These are phyloP conservation scores for Parauchenoglanis punctatus DNA, from an alignment of 2,797 vertebrate species.

Conservation along the genomic window DNA sequence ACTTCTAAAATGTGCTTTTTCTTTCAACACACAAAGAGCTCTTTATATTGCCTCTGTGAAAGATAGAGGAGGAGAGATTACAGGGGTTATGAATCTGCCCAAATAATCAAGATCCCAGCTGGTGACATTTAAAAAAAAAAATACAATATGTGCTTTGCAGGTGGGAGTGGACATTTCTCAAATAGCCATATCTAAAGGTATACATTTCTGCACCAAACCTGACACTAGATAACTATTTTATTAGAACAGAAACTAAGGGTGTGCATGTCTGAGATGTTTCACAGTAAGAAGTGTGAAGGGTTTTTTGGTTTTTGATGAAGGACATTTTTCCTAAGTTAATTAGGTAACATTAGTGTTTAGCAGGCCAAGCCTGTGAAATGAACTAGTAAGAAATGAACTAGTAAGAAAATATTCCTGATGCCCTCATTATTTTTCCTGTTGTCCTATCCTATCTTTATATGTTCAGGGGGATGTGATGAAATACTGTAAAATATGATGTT, in stretches of 20 bases:
- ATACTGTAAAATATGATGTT: neutral
- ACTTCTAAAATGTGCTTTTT: slow-evolving; percentile 24
- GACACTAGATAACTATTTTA: slow-evolving; percentile 39
- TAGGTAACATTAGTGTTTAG: neutral
- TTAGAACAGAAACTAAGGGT: slow-evolving; percentile 15
- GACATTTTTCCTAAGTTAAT: slow-evolving; percentile 15
- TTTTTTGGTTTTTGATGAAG: slow-evolving; percentile 21
- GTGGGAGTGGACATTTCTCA: slow-evolving; percentile 11
- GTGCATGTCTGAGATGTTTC: slow-evolving; percentile 33
- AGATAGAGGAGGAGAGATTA: slow-evolving; percentile 19
- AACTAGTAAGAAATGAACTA: neutral
- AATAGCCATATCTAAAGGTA: slow-evolving; percentile 20
- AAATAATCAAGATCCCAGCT: slow-evolving; percentile 42
- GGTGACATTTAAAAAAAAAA: slow-evolving; percentile 39
- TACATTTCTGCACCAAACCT: slow-evolving; percentile 39
- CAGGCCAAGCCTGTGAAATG: neutral
- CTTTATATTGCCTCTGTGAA: slow-evolving; percentile 31
- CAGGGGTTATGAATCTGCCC: slow-evolving; percentile 46
- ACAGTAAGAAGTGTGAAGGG: slow-evolving; percentile 24
- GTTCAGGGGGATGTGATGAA: neutral
- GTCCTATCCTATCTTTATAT: neutral
- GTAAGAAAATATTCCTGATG: neutral
- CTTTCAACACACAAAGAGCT: slow-evolving; percentile 30
- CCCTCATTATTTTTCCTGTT: slow-evolving; percentile 1
- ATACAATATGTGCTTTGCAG: slow-evolving; percentile 16